A percentile compares a stretch with the other conserved stretches of the same genome.
Evolutionary conservation across 2,113 vertebrate species (phyloP).

Genomic region (Alethe castanea): DNA sequence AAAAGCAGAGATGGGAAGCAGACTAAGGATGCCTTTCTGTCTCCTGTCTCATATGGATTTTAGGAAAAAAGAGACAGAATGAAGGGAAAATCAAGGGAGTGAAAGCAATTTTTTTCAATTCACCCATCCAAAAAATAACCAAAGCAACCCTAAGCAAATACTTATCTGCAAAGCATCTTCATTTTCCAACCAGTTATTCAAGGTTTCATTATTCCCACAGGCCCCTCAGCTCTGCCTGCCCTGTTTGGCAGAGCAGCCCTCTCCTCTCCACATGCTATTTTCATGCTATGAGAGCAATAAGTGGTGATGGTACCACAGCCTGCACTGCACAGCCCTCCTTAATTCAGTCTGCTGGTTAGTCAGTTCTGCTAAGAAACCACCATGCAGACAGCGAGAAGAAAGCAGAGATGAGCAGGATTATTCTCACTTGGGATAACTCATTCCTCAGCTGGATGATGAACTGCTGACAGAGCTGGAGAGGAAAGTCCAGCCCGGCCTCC

Average conservation of each 20-base stretch:
- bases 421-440: background rate
- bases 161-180: background rate
- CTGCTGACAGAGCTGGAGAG: background rate
- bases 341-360: background rate
- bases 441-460: background rate
- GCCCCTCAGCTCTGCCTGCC: background rate
- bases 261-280: background rate
- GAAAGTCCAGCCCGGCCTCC: background rate
- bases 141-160: background rate
- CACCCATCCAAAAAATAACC: background rate
- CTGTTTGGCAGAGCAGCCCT: background rate
- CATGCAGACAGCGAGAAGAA: background rate
- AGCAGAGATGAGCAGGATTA: background rate
- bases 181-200: background rate
- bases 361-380: background rate
- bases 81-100: background rate
- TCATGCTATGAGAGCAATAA: background rate
- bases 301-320: accelerated
- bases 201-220: background rate
- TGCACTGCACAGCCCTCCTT: background rate
- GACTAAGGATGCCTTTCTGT: background rate
- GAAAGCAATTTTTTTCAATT: background rate
- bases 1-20: background rate
- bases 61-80: background rate
- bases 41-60: background rate